Conservation (phyloP, 2,888 invertebrate genomes). For the Hymenopus coronatus region DNA sequence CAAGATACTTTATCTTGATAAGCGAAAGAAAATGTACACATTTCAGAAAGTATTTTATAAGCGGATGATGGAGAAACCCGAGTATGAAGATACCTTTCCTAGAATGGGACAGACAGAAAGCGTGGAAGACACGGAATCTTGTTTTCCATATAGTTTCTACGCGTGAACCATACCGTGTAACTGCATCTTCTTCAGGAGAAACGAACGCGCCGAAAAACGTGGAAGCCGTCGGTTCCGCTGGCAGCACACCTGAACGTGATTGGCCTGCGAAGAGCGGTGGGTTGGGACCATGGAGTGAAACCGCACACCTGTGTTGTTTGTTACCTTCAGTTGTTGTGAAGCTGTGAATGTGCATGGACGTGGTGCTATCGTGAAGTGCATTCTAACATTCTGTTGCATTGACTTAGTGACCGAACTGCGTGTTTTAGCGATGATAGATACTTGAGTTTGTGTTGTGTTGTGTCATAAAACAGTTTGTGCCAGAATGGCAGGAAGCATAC, state of each 20-base stretch:
- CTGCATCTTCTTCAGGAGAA: neutral
- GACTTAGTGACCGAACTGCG: neutral
- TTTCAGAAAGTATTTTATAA: too few species aligned
- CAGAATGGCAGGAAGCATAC: neutral
- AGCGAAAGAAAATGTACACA: too few species aligned
- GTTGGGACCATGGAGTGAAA: neutral
- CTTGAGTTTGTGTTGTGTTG: neutral
- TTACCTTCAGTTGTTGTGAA: constrained; percentile 1
- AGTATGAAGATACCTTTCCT: too few species aligned
- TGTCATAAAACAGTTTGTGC: neutral
- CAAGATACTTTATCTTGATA: too few species aligned
- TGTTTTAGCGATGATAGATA: neutral
- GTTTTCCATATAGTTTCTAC: neutral
- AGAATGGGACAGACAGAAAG: too few species aligned
- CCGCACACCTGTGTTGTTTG: neutral
- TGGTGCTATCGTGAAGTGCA: neutral
- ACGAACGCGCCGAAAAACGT: neutral
- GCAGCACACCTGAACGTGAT: neutral
- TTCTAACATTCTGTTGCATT: neutral
- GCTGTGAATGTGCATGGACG: neutral
- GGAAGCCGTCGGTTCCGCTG: neutral
- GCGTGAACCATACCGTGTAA: neutral
- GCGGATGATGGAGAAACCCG: too few species aligned
- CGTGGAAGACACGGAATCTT: too few species aligned
- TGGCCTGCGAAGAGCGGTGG: neutral